Conservation (phyloP, 1,140 invertebrate species). For the Musca domestica region DNA sequence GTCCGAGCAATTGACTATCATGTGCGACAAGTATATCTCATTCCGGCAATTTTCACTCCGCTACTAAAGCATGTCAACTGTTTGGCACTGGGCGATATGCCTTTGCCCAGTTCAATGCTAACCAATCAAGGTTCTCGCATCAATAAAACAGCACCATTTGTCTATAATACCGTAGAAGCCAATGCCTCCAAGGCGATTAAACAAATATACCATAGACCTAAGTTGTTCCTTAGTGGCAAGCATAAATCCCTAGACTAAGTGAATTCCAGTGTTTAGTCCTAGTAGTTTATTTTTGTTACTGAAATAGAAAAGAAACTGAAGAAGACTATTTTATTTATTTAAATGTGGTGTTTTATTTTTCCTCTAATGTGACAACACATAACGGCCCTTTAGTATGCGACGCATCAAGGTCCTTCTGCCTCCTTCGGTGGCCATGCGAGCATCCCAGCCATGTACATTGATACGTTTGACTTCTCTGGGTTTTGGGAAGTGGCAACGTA, state of each 20-base stretch:
- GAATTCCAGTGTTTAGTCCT: neutral
- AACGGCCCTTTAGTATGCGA: constrained; percentile 70
- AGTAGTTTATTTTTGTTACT: neutral
- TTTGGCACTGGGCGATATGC: constrained; percentile 36
- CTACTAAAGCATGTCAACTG: constrained; percentile 35
- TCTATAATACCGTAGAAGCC: constrained; percentile 38
- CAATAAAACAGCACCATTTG: constrained; percentile 36
- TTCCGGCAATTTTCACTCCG: constrained; percentile 34
- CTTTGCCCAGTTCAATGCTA: constrained; percentile 42
- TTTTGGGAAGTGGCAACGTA: constrained; percentile 69
- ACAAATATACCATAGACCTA: constrained; percentile 40
- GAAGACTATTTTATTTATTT: neutral
- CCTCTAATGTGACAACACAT: constrained; percentile 67
- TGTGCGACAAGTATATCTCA: constrained; percentile 32
- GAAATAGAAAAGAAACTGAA: neutral
- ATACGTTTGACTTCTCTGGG: constrained; percentile 70
- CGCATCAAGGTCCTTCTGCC: constrained; percentile 71
- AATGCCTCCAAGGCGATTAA: constrained; percentile 44
- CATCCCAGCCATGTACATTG: constrained; percentile 66
- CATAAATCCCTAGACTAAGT: constrained; percentile 17
- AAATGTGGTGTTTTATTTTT: too few species aligned
- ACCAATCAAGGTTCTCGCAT: constrained; percentile 38
- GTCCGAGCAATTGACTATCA: constrained; percentile 43
- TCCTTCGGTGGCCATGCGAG: constrained; percentile 65
- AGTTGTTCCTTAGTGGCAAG: constrained; percentile 21